Evolutionary conservation across 2,113 vertebrate species (phyloP).

Genomic region (Mystacornis crossleyi): DNA sequence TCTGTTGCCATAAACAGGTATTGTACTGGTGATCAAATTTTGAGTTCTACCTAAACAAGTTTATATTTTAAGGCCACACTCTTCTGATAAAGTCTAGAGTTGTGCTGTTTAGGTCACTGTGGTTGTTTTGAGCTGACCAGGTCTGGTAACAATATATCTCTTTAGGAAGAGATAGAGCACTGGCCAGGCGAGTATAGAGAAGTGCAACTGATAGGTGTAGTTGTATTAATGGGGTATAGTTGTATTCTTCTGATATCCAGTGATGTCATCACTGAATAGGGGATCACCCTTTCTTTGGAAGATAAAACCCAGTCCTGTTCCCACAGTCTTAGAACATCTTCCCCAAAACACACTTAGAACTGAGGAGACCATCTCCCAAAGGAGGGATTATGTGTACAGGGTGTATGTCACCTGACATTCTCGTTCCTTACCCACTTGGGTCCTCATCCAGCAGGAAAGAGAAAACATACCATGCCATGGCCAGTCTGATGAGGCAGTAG

Average conservation of each 20-base stretch:
- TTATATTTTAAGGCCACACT: not conserved
- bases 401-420: not conserved
- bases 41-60: not conserved
- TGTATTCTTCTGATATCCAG: not conserved
- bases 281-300: not conserved
- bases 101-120: not conserved
- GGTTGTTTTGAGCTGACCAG: not conserved
- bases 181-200: not conserved
- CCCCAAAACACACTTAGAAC: not conserved
- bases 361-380: not conserved
- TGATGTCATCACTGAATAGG: not conserved
- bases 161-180: not conserved
- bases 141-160: not conserved
- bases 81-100: not conserved
- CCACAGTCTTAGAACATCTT: not conserved
- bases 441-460: not conserved
- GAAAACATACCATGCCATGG: not conserved
- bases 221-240: not conserved
- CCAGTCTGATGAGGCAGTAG: accelerated
- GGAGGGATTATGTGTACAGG: not conserved
- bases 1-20: not conserved
- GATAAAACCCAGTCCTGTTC: not conserved
- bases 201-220: not conserved
- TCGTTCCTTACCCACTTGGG: not conserved
- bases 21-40: not conserved